A percentile compares a stretch with the other conserved stretches of the same genome.
These are phyloP conservation scores for Cololabis saira DNA, from an alignment of 2,113 vertebrate genomes.

Conservation along the genomic window DNA sequence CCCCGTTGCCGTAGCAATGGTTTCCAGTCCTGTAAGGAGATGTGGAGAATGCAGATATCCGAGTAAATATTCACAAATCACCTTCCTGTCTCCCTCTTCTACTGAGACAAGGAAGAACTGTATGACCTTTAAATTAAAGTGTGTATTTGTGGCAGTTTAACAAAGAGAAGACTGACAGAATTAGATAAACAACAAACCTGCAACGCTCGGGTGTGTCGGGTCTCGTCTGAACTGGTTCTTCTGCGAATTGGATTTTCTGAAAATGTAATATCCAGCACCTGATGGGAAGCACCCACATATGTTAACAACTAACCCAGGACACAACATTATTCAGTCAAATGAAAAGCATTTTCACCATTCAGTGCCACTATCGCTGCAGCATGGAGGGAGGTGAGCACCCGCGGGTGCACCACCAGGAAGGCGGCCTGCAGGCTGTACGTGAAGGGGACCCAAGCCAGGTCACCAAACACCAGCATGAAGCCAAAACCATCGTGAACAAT, in stretches of 20 bases:
- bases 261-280: conserved; percentile 89
- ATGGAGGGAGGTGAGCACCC: conserved; percentile 70
- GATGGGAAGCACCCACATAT: conserved; percentile 12
- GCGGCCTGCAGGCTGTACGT: conserved; percentile 88
- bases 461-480: conserved; percentile 92
- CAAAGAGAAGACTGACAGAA: neutral
- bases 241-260: conserved; percentile 91
- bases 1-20: conserved; percentile 89
- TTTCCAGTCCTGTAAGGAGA: conserved; percentile 82
- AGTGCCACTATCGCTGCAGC: conserved; percentile 80
- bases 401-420: conserved; percentile 88
- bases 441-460: conserved; percentile 92
- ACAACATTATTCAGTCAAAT: neutral
- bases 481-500: conserved; percentile 92
- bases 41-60: neutral
- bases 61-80: conserved; percentile 7
- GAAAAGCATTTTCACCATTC: conserved; percentile 79
- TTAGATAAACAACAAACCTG: conserved; percentile 72
- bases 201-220: conserved; percentile 84
- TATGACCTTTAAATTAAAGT: neutral
- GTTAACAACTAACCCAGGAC: neutral
- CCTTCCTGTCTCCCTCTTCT: neutral
- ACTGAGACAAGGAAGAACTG: neutral
- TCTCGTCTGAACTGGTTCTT: conserved; percentile 91
- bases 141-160: neutral